Conservation (phyloP, 2,797 vertebrate species). For the Mus minutoides region DNA sequence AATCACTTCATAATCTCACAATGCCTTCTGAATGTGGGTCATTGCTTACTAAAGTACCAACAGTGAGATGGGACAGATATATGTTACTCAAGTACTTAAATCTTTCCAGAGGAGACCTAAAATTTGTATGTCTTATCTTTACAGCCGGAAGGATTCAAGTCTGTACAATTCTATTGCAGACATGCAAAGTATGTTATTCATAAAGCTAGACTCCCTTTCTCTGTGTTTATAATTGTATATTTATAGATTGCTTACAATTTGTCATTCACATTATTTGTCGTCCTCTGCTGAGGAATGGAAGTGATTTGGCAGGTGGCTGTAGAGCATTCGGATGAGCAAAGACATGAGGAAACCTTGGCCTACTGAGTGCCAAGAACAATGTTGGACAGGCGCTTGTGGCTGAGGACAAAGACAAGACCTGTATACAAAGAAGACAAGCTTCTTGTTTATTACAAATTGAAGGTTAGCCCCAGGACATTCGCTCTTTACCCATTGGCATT, state of each 20-base stretch:
- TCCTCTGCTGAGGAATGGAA: neutral
- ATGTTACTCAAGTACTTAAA: neutral
- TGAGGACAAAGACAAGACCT: accelerated
- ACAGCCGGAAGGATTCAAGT: neutral
- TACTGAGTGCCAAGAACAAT: neutral
- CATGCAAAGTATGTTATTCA: neutral
- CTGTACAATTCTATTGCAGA: neutral
- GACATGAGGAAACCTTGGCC: neutral
- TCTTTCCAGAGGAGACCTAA: too few relatives aligned
- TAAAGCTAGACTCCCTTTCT: neutral
- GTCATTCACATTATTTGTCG: neutral
- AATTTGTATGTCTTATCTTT: neutral
- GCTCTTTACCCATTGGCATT: neutral
- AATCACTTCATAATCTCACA: neutral
- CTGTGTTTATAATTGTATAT: neutral
- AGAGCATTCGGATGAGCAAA: neutral
- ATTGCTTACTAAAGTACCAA: neutral
- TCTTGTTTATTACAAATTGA: neutral
- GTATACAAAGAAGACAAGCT: neutral
- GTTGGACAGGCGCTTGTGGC: too few relatives aligned
- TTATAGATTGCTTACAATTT: neutral
- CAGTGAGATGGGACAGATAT: accelerated
- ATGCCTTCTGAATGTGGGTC: neutral
- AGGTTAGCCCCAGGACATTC: neutral
- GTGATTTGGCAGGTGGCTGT: neutral